phyloP scores from a whole-genome alignment of 2,797 vertebrate species.

The Rhabdophis nuchalis region DNA sequence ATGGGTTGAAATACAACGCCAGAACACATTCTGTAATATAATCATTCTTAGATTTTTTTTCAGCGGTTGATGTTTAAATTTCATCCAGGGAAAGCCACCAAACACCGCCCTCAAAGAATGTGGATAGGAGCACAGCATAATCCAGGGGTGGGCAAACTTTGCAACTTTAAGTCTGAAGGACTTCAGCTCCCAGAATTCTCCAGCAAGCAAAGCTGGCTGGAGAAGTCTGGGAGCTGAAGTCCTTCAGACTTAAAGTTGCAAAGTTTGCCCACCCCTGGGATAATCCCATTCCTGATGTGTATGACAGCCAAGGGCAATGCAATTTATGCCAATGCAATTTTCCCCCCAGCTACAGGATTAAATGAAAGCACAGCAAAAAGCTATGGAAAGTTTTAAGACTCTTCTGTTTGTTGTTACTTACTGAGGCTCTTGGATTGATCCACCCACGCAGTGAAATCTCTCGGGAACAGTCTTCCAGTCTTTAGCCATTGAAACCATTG shows the following conservation, averaged over 20 bases:
- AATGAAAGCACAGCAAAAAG: background rate
- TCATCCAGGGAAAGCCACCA: background rate
- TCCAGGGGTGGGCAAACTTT: too few species aligned
- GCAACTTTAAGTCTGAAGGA: too few species aligned
- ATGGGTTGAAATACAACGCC: background rate
- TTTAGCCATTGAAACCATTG: conserved; percentile 96
- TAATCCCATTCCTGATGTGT: background rate
- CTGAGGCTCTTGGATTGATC: conserved; percentile 89
- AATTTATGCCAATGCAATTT: background rate
- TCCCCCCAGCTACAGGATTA: background rate
- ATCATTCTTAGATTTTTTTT: background rate
- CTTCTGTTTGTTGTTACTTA: conserved; percentile 69
- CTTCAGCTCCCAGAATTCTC: too few species aligned
- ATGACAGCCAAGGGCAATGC: background rate
- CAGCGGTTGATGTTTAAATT: background rate
- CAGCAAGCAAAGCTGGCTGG: too few species aligned
- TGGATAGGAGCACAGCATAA: background rate
- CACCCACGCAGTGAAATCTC: conserved; percentile 95
- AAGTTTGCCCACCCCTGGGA: too few species aligned
- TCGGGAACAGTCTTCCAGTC: conserved; percentile 98
- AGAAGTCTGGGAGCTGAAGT: too few species aligned
- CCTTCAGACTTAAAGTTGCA: too few species aligned
- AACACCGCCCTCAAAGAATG: background rate
- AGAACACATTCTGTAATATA: background rate
- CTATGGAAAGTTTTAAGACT: background rate